These are phyloP conservation scores for Hippocampus mohnikei DNA, from an alignment of 2,113 vertebrate species.

Conservation along the genomic window DNA sequence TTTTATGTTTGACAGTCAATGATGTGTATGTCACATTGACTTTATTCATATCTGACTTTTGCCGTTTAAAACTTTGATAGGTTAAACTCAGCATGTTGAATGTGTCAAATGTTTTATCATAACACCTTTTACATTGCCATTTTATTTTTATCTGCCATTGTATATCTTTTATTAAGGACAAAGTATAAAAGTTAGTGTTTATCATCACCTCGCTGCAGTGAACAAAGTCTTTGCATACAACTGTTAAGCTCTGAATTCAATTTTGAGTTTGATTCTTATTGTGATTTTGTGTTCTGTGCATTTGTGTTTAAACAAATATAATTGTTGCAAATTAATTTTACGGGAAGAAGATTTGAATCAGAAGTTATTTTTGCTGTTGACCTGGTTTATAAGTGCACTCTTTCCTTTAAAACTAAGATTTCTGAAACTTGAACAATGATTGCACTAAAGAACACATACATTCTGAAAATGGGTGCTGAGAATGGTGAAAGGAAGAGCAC, in stretches of 20 bases:
- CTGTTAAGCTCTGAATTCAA: conserved; percentile 24
- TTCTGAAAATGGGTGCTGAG: not conserved
- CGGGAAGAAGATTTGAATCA: not conserved
- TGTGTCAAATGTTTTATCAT: conserved; percentile 17
- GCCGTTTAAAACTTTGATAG: not conserved
- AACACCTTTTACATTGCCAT: conserved; percentile 3
- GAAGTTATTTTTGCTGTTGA: not conserved
- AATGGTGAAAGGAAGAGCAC: not conserved
- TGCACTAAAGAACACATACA: not conserved
- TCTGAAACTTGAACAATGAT: not conserved
- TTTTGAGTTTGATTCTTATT: conserved; percentile 12
- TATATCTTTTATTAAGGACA: conserved; percentile 3
- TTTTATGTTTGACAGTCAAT: not conserved
- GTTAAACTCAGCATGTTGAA: not conserved
- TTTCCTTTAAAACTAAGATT: not conserved
- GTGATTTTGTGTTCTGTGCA: not conserved
- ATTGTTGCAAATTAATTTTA: not conserved
- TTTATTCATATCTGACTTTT: not conserved
- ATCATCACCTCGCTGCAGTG: conserved; percentile 15
- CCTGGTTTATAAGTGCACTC: not conserved
- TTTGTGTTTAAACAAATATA: not conserved
- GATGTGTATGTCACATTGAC: not conserved
- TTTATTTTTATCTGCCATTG: conserved; percentile 7
- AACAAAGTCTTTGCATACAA: conserved; percentile 8
- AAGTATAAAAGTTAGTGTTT: conserved; percentile 3